Percentiles rank a stretch among this genome's conserved stretches.
Conservation (phyloP, 2,113 vertebrate genomes). For the Stigmatopora nigra region DNA sequence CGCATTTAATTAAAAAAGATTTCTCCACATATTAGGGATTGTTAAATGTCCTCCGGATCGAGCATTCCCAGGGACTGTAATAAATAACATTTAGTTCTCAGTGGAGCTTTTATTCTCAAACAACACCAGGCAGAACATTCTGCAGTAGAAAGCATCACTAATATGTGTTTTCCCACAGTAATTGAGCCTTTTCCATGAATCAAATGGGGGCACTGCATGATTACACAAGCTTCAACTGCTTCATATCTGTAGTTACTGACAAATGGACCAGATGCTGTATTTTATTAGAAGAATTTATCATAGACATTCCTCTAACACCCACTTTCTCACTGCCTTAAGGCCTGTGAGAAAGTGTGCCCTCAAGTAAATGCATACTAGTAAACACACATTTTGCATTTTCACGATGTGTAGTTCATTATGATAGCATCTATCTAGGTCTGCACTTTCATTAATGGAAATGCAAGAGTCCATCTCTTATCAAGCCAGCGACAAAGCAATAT, state of each 20-base stretch:
- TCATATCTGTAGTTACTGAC: slow-evolving; percentile 55
- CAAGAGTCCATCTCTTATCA: slow-evolving; percentile 35
- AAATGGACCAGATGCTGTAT: slow-evolving; percentile 55
- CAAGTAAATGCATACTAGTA: slow-evolving; percentile 2
- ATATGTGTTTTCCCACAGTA: slow-evolving; percentile 8
- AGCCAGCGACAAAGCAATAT: slow-evolving; percentile 42
- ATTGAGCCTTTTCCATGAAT: slow-evolving; percentile 14
- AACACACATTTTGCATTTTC: not conserved
- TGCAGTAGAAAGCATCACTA: slow-evolving; percentile 13
- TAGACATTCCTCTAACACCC: slow-evolving; percentile 23
- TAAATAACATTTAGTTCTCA: slow-evolving; percentile 17
- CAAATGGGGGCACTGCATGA: slow-evolving; percentile 7
- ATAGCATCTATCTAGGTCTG: slow-evolving; percentile 23
- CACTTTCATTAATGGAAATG: slow-evolving; percentile 23
- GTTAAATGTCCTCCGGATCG: slow-evolving; percentile 14
- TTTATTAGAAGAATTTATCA: slow-evolving; percentile 57
- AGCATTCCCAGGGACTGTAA: slow-evolving; percentile 10
- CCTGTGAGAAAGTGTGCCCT: not conserved
- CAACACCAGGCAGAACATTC: slow-evolving; percentile 5
- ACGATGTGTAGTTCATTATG: slow-evolving; percentile 20
- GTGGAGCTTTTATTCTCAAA: slow-evolving; percentile 16
- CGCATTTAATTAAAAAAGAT: not conserved
- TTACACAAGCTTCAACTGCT: slow-evolving; percentile 27
- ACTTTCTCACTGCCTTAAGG: slow-evolving; percentile 24
- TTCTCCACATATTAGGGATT: slow-evolving; percentile 5